Conservation (phyloP, 1,140 invertebrate genomes). For the Teleogryllus occipitalis region DNA sequence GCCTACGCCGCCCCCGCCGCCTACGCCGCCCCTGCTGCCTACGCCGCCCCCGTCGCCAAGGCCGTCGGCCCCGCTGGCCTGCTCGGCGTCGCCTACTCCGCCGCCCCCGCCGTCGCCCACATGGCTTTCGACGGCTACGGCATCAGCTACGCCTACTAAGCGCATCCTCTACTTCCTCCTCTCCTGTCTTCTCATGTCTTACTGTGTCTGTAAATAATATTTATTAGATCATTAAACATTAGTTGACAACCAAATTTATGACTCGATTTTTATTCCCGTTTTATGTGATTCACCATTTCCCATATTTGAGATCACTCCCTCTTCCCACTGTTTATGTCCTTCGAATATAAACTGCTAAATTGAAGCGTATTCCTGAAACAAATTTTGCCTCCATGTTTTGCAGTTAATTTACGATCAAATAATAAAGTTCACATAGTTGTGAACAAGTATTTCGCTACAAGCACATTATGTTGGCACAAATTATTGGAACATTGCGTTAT, state of each 20-base stretch:
- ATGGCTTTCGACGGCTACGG: slow-evolving; percentile 52
- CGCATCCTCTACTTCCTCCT: background rate
- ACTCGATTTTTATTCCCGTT: too few species aligned
- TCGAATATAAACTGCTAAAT: too few species aligned
- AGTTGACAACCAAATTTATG: background rate
- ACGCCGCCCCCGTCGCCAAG: slow-evolving; percentile 28
- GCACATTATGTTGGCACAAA: too few species aligned
- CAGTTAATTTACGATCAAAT: too few species aligned
- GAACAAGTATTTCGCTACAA: too few species aligned
- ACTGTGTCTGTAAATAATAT: background rate
- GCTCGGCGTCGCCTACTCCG: slow-evolving; percentile 47
- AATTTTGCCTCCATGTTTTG: too few species aligned
- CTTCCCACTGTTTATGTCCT: too few species aligned
- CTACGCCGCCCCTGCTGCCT: slow-evolving; percentile 20
- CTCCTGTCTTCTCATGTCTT: background rate
- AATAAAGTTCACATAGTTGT: too few species aligned
- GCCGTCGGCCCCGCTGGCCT: slow-evolving; percentile 30
- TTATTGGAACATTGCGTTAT: too few species aligned
- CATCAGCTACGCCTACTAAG: slow-evolving; percentile 39
- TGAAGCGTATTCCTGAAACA: too few species aligned
- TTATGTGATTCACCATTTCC: too few species aligned
- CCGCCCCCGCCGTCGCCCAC: slow-evolving; percentile 54
- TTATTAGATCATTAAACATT: background rate
- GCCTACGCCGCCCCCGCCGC: slow-evolving; percentile 27
- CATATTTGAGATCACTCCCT: too few species aligned